A percentile compares a stretch with the other conserved stretches of the same genome.
Conservation (phyloP, 2,888 invertebrate genomes). For the Lasioglossum marginatum region DNA sequence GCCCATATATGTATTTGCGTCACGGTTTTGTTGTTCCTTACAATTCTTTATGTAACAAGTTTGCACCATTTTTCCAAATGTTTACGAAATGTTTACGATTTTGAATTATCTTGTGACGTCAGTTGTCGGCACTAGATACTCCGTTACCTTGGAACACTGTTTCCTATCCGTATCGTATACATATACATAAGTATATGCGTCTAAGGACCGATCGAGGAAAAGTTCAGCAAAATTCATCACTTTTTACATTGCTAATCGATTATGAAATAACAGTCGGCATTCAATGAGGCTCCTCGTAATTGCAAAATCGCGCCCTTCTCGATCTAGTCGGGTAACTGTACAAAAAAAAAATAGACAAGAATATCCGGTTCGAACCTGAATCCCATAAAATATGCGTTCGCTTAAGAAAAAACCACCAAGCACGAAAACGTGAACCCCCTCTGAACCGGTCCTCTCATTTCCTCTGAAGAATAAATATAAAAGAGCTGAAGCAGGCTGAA, state of each 20-base stretch:
- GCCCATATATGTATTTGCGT: too few species aligned
- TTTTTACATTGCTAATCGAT: neutral
- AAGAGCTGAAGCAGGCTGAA: neutral
- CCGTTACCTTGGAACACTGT: too few species aligned
- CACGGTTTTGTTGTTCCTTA: too few species aligned
- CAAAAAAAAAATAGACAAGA: conserved; percentile 26
- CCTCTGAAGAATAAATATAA: neutral
- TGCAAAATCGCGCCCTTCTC: neutral
- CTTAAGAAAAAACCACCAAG: conserved; percentile 24
- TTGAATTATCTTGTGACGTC: too few species aligned
- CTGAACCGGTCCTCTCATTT: conserved; percentile 35
- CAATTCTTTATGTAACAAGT: too few species aligned
- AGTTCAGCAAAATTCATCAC: neutral
- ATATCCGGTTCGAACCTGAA: conserved; percentile 48
- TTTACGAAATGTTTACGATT: too few species aligned
- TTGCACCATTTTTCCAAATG: too few species aligned
- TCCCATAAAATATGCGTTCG: neutral
- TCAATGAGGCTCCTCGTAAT: too few species aligned
- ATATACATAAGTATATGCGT: too few species aligned
- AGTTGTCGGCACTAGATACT: too few species aligned
- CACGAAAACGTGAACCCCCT: conserved; percentile 1
- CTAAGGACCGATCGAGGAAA: neutral
- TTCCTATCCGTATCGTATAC: too few species aligned
- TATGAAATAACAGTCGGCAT: neutral
- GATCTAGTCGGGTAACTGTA: neutral